Evolutionary conservation across 1,140 invertebrate species (phyloP).

Genomic region (Agrilus planipennis): DNA sequence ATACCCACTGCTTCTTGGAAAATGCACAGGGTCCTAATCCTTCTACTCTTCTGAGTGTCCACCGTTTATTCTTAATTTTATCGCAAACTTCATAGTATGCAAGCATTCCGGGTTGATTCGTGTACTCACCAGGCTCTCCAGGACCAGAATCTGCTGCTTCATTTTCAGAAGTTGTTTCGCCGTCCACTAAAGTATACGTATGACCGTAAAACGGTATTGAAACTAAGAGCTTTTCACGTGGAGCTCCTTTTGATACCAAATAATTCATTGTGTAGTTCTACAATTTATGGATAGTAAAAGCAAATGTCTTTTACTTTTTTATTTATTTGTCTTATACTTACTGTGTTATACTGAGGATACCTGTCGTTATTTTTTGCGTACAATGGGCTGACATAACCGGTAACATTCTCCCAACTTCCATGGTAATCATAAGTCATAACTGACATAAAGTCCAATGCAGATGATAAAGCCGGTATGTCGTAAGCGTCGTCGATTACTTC

Average conservation of each 20-base stretch:
- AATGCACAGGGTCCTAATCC: constrained; percentile 65
- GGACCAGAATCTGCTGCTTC: constrained; percentile 47
- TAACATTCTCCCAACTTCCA: constrained; percentile 69
- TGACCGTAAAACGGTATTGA: constrained; percentile 86
- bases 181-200: constrained; percentile 57
- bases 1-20: constrained; percentile 76
- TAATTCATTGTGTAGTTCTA: constrained; percentile 70
- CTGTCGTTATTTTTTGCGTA: constrained; percentile 47
- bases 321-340: constrained; percentile 39
- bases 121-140: constrained; percentile 69
- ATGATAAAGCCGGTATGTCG: constrained; percentile 55
- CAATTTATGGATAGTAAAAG: too few relatives aligned
- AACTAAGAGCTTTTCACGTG: constrained; percentile 66
- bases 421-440: constrained; percentile 87
- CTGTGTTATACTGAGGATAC: constrained; percentile 65
- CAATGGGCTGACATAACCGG: constrained; percentile 75
- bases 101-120: constrained; percentile 80
- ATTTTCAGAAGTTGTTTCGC: constrained; percentile 35
- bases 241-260: constrained; percentile 57
- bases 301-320: too few relatives aligned
- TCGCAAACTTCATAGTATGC: constrained; percentile 82
- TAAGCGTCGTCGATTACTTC: constrained; percentile 79
- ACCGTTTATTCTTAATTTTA: constrained; percentile 48
- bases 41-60: constrained; percentile 42
- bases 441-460: constrained; percentile 68